Base-by-base conservation (phyloP, 2,797 vertebrate species). In the Buceros bicornis region DNA sequence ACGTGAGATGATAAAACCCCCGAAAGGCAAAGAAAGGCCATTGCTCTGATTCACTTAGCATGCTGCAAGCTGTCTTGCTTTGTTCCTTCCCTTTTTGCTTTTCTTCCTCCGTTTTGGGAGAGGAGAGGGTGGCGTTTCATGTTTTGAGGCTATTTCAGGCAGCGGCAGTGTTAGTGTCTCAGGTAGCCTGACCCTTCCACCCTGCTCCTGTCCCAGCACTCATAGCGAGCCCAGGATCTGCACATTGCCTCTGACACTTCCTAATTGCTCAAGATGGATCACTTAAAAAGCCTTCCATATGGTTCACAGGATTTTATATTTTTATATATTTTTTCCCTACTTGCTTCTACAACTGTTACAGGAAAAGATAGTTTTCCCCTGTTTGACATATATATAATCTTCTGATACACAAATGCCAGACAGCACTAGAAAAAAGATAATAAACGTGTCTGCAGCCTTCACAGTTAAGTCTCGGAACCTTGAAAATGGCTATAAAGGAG, bases 381-480 rank as follows among this genome's bases (percentile, higher is more conserved):
- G 56, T 95, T 97, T 96, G 95, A 96, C 93, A 97, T 47, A 96
- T 83, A 96, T 95, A 89, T 95, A 95, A 95, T 97, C 93, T 92
- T 78, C 78, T 96, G 95, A 96, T 94, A 95, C 91, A 96, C 88
- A 95, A 96, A 96, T 97, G 95, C 96, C 97, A 97, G 96, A 97
- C 96, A 96, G 97, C 95, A 95, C 10, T 51, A 81, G 81, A 92
- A 92, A 96, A 70, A 95, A 94, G 91, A 97, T 92, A 95, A 96
- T 95, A 96, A 96, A 95, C 93, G 83, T 95, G 91, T 96, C 95
- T 92, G 90, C 90, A 96, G 90, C 95, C 87, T 95, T 90, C 42
- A 89, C 86, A 90, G 89, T 90, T 84, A 92, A 97, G 95, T 95
- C 92, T 96, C 83, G 85, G 97, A 95, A 97, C 93, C 93, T 89